Evolutionary conservation across 2,888 invertebrate genomes (phyloP).

Genomic region (Caenorhabditis afra): DNA sequence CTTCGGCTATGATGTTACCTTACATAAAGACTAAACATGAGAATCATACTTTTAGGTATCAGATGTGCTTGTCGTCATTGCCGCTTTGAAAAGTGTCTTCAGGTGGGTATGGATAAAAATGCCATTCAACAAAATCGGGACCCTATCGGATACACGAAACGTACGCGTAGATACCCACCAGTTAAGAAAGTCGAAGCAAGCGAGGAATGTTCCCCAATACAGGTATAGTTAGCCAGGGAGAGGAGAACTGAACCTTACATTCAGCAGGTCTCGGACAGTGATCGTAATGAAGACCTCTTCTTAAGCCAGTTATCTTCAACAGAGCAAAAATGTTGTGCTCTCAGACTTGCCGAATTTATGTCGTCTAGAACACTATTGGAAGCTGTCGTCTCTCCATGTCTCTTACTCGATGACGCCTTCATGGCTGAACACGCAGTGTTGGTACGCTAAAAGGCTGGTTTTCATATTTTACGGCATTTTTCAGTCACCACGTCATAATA

Average conservation of each 20-base stretch:
- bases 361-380: constrained; percentile 56
- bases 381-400: constrained; percentile 63
- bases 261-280: constrained; percentile 25
- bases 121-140: constrained; percentile 80
- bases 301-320: constrained; percentile 28
- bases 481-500: constrained; percentile 51
- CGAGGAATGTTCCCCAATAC: constrained; percentile 63
- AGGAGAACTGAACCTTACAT: no score
- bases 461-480: constrained; percentile 1
- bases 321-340: constrained; percentile 52
- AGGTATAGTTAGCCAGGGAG: no score
- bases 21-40: no score
- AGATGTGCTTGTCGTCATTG: constrained; percentile 80
- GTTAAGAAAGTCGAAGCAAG: constrained; percentile 65
- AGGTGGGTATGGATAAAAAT: constrained; percentile 74
- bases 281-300: constrained; percentile 42
- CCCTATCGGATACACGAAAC: constrained; percentile 80
- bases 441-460: constrained; percentile 48
- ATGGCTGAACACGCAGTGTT: constrained; percentile 57
- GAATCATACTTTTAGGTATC: constrained; percentile 68
- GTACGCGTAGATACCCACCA: constrained; percentile 78
- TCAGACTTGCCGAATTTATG: constrained; percentile 61
- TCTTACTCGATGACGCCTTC: constrained; percentile 59
- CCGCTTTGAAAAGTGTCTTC: constrained; percentile 74
- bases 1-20: no score